A percentile compares a stretch with the other conserved stretches of the same genome.
These are phyloP conservation scores for Neofelis nebulosa DNA, from an alignment of 2,113 vertebrate species.

Conservation along the genomic window DNA sequence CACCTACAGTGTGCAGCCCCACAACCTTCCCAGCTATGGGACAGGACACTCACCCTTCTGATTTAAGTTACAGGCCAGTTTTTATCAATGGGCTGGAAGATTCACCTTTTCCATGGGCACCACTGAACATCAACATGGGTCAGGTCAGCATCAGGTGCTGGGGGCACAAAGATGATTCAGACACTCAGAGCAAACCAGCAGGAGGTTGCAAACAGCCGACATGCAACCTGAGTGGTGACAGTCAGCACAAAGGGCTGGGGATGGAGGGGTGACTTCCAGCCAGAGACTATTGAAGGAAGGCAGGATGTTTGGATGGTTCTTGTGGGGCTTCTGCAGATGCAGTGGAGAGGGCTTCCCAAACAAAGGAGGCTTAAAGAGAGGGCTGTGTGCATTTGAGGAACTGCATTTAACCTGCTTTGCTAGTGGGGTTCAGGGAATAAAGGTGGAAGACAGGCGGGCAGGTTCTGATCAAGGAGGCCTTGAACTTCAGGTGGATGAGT, in stretches of 20 bases:
- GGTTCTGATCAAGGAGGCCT: neutral
- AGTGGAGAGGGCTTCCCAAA: neutral
- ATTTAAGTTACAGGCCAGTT: neutral
- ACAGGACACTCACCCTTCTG: neutral
- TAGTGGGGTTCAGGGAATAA: neutral
- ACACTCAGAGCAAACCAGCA: neutral
- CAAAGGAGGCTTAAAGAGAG: neutral
- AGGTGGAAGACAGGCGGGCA: neutral
- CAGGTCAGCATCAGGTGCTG: neutral
- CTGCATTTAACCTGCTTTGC: neutral
- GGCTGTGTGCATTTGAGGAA: neutral
- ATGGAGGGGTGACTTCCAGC: neutral
- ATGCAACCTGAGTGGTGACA: neutral
- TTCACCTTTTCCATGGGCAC: neutral
- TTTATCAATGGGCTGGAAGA: neutral
- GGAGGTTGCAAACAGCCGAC: neutral
- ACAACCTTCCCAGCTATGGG: neutral
- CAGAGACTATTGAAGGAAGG: neutral
- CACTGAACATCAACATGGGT: neutral
- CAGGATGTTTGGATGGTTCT: neutral
- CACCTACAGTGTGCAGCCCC: too few species aligned
- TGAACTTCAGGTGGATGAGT: neutral
- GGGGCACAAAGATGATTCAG: neutral
- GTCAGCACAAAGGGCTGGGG: neutral
- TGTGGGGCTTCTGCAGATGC: neutral